These are phyloP conservation scores for Catalaphyllia jardinei DNA, from an alignment of 64 coral and sea anemone species.

Conservation along the genomic window DNA sequence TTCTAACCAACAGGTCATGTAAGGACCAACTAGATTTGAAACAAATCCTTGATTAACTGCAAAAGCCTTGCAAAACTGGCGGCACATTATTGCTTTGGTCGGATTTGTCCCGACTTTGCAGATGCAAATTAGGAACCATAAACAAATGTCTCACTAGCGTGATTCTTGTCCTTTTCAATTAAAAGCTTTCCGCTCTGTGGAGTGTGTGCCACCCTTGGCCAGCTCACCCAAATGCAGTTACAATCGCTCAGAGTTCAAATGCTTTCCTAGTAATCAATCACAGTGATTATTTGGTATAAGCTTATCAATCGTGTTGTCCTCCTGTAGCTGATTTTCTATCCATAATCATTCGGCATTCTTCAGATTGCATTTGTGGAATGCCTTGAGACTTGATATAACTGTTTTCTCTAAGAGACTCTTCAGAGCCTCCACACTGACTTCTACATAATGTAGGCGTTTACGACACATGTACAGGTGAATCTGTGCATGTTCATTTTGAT, in stretches of 20 bases:
- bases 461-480: background rate
- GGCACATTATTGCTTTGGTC: background rate
- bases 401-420: background rate
- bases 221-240: no score
- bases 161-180: slow-evolving; percentile 22
- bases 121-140: slow-evolving; percentile 8
- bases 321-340: background rate
- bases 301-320: background rate
- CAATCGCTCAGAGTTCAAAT: no score
- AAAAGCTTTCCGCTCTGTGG: background rate
- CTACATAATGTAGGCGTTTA: background rate
- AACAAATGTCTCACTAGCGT: slow-evolving; percentile 3
- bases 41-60: background rate
- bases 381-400: background rate
- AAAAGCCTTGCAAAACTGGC: background rate
- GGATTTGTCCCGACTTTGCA: background rate
- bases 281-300: no score
- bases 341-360: slow-evolving; percentile 22
- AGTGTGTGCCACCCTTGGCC: background rate
- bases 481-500: background rate
- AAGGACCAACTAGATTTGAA: no score
- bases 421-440: background rate
- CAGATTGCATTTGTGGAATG: slow-evolving; percentile 38
- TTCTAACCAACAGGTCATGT: background rate
- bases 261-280: no score